These are phyloP conservation scores for Myotis pilosus DNA, from an alignment of 2,797 vertebrate species.

Conservation along the genomic window DNA sequence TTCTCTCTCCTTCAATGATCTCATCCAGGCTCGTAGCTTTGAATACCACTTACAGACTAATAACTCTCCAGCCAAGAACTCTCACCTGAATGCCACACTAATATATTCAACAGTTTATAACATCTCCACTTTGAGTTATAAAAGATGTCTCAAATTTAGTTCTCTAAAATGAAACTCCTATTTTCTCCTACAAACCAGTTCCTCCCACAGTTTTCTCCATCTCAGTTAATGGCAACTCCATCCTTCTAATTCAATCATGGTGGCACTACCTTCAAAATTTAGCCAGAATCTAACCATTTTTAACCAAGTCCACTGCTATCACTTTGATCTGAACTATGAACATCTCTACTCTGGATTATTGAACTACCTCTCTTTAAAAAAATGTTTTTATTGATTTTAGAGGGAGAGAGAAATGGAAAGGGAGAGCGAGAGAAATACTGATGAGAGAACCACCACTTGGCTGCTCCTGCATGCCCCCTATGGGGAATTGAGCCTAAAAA, in stretches of 20 bases:
- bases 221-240: background rate
- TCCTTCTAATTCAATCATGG: background rate
- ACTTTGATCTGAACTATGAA: background rate
- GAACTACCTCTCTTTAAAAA: background rate
- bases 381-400: no score
- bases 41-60: background rate
- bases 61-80: background rate
- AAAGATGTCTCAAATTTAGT: background rate
- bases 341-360: background rate
- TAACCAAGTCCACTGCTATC: background rate
- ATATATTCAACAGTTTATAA: background rate
- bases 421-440: no score
- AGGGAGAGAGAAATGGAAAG: no score
- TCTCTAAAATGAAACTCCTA: background rate
- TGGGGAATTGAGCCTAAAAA: no score
- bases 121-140: background rate
- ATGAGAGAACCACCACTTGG: no score
- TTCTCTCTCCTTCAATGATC: background rate
- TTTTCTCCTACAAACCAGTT: background rate
- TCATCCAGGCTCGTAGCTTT: background rate
- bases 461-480: no score
- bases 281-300: background rate
- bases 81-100: background rate
- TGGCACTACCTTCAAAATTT: conserved; percentile 6
- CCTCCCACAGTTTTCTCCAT: background rate